phyloP scores from a whole-genome alignment of 2,888 invertebrate genomes.

The Rhyacophila evoluta region DNA sequence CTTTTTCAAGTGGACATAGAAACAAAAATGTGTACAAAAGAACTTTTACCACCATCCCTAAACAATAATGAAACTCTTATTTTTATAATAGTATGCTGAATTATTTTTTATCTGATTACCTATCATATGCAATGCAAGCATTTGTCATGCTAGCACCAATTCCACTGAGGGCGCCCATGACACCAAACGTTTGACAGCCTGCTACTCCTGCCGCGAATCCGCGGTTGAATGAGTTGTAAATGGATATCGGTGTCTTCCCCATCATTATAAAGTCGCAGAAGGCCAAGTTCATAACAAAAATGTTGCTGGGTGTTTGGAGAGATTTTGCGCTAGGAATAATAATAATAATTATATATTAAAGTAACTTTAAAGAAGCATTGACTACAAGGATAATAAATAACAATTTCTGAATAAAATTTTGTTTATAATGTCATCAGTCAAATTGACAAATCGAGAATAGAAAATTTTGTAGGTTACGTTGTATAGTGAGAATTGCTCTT shows the following conservation, averaged over 20 bases:
- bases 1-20: too few species aligned
- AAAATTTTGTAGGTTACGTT: too few species aligned
- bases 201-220: conserved; percentile 81
- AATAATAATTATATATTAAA: not conserved
- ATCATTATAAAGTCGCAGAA: conserved; percentile 90
- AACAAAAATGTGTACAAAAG: too few species aligned
- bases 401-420: too few species aligned
- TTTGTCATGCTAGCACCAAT: conserved; percentile 86
- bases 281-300: conserved; percentile 86
- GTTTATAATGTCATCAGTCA: too few species aligned
- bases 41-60: too few species aligned
- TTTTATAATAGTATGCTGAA: not conserved
- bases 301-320: conserved; percentile 83
- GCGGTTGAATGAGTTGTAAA: conserved; percentile 84
- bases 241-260: conserved; percentile 86
- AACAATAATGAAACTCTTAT: too few species aligned
- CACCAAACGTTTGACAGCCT: conserved; percentile 82
- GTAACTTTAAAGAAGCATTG: too few species aligned
- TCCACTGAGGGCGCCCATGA: conserved; percentile 83
- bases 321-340: conserved; percentile 74
- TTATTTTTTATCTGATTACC: conserved; percentile 59
- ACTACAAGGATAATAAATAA: too few species aligned
- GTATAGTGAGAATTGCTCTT: too few species aligned
- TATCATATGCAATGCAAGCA: conserved; percentile 87
- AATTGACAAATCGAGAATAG: too few species aligned